A percentile compares a stretch with the other conserved stretches of the same genome.
phyloP scores from a whole-genome alignment of 2,888 invertebrate genomes.

The Ectemnius cavifrons region DNA sequence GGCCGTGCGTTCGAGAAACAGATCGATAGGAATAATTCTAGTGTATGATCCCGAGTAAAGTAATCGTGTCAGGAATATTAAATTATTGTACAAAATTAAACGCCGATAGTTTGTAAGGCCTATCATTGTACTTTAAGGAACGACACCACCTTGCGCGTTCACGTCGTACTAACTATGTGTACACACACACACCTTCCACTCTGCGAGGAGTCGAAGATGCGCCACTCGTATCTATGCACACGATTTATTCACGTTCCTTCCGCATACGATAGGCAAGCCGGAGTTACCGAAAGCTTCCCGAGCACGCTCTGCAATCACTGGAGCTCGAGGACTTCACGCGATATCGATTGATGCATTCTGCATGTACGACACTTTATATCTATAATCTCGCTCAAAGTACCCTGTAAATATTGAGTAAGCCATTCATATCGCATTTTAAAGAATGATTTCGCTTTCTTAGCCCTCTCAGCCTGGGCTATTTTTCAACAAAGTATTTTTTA shows the following conservation, averaged over 20 bases:
- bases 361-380: slow-evolving; percentile 27
- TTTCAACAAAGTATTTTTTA: not conserved
- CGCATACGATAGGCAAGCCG: slow-evolving; percentile 34
- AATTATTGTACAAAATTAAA: slow-evolving; percentile 67
- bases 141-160: slow-evolving; percentile 37
- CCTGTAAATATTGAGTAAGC: slow-evolving; percentile 25
- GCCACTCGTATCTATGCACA: slow-evolving; percentile 56
- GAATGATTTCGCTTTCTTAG: not conserved
- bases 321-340: slow-evolving; percentile 26
- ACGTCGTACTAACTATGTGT: slow-evolving; percentile 32
- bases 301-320: not conserved
- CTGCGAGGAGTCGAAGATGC: slow-evolving; percentile 31
- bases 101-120: slow-evolving; percentile 59
- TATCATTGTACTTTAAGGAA: slow-evolving; percentile 47
- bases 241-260: slow-evolving; percentile 59
- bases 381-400: slow-evolving; percentile 35
- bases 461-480: too few relatives aligned
- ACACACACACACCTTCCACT: slow-evolving; percentile 26
- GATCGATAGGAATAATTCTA: slow-evolving; percentile 16
- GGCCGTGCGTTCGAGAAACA: too few relatives aligned
- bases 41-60: slow-evolving; percentile 48
- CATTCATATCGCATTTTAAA: slow-evolving; percentile 16
- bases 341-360: slow-evolving; percentile 39
- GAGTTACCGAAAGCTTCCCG: slow-evolving; percentile 40
- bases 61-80: slow-evolving; percentile 56